Conservation (phyloP, 2,888 invertebrate genomes). For the Cantharis nigra region DNA sequence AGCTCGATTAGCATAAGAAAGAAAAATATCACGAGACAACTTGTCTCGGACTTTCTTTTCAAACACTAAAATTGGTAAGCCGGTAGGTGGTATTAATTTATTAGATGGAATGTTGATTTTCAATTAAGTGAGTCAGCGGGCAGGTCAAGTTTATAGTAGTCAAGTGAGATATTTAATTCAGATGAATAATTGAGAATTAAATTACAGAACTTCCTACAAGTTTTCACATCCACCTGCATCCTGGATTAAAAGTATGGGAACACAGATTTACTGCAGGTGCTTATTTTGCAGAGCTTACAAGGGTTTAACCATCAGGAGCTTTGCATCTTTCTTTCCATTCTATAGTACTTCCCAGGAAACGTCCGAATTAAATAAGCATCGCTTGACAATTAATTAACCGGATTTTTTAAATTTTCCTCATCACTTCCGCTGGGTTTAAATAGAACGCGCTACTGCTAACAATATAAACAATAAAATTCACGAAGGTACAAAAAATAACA, state of each 20-base stretch:
- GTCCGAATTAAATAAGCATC: background rate
- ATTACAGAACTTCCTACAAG: conserved; percentile 1
- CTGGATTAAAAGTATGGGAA: background rate
- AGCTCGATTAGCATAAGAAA: background rate
- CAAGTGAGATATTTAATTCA: background rate
- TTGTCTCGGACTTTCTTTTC: conserved; percentile 13
- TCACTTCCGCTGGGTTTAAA: background rate
- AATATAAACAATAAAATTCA: background rate
- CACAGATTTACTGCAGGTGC: background rate
- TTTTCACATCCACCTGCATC: conserved; percentile 7
- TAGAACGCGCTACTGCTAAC: no score
- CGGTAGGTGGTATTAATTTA: background rate
- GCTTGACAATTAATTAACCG: background rate
- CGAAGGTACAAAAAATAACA: background rate
- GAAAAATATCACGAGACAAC: background rate
- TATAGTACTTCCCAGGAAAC: background rate
- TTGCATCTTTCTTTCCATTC: background rate
- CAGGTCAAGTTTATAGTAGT: background rate
- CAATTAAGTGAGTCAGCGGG: background rate
- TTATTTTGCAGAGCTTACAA: background rate
- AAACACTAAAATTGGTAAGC: background rate
- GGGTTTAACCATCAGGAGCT: background rate
- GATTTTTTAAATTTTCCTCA: background rate
- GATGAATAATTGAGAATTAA: conserved; percentile 3
- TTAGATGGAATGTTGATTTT: background rate